A percentile compares a stretch with the other conserved stretches of the same genome.
These are phyloP conservation scores for Agrotis exclamationis DNA, from an alignment of 2,888 invertebrate genomes.

Conservation along the genomic window DNA sequence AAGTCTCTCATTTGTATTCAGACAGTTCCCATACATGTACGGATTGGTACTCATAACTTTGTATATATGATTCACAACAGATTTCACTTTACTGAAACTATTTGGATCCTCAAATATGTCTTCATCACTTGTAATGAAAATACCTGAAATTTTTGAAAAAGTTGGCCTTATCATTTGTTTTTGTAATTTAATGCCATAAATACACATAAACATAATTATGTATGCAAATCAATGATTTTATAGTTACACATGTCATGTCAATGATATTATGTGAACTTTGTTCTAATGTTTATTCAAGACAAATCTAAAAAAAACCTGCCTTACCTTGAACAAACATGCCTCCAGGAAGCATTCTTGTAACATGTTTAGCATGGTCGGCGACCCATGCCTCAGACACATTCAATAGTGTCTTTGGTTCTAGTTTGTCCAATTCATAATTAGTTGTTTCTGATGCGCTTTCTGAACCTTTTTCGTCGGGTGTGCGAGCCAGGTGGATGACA, in stretches of 20 bases:
- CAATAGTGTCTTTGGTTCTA: slow-evolving; percentile 85
- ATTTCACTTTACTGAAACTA: slow-evolving; percentile 91
- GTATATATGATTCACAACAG: slow-evolving; percentile 90
- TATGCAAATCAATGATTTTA: slow-evolving; percentile 7
- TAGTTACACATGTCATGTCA: not conserved
- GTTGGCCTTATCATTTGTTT: not conserved
- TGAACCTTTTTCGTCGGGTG: slow-evolving; percentile 91
- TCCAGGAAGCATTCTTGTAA: slow-evolving; percentile 97
- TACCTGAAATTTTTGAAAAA: slow-evolving; percentile 84
- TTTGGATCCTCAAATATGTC: slow-evolving; percentile 92
- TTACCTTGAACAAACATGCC: slow-evolving; percentile 96
- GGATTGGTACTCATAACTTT: slow-evolving; percentile 90
- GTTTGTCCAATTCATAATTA: slow-evolving; percentile 77
- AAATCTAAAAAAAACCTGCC: not conserved
- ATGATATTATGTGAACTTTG: slow-evolving; percentile 14
- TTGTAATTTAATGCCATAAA: not conserved
- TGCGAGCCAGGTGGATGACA: slow-evolving; percentile 95
- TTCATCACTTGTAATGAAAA: slow-evolving; percentile 94
- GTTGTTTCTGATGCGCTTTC: slow-evolving; percentile 80
- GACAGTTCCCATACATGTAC: slow-evolving; percentile 92
- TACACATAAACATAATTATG: too few relatives aligned
- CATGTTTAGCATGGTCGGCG: slow-evolving; percentile 96
- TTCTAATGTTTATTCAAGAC: slow-evolving; percentile 7
- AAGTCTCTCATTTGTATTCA: slow-evolving; percentile 91
- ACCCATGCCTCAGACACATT: slow-evolving; percentile 93